Percentiles rank a stretch among this genome's conserved stretches.
These are phyloP conservation scores for Monopis laevigella DNA, from an alignment of 2,888 invertebrate genomes.

Conservation along the genomic window DNA sequence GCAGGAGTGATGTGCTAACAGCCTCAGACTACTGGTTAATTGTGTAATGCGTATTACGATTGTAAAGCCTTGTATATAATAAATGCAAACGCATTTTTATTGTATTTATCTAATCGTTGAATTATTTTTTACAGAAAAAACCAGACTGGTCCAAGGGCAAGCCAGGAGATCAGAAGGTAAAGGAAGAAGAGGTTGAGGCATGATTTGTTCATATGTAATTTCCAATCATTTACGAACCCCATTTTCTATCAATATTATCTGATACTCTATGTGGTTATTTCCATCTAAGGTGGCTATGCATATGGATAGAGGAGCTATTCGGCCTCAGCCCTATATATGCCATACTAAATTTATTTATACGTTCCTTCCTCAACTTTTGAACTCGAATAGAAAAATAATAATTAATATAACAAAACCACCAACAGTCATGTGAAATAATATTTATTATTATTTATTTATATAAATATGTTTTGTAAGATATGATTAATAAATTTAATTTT, in stretches of 20 bases:
- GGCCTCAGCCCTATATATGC: background rate
- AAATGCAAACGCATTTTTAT: too few species aligned
- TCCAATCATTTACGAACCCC: slow-evolving; percentile 44
- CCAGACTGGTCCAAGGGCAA: slow-evolving; percentile 95
- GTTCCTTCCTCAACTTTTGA: slow-evolving; percentile 5
- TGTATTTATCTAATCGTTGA: background rate
- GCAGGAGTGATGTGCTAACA: too few species aligned
- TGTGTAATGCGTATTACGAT: too few species aligned
- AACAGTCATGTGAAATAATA: slow-evolving; percentile 16
- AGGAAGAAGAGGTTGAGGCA: slow-evolving; percentile 84
- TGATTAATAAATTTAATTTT: slow-evolving; percentile 60
- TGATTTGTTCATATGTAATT: slow-evolving; percentile 60
- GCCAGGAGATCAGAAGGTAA: slow-evolving; percentile 89
- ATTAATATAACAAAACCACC: background rate
- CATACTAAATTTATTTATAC: slow-evolving; percentile 2
- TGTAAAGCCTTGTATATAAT: too few species aligned
- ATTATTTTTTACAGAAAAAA: slow-evolving; percentile 80
- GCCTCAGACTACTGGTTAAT: too few species aligned
- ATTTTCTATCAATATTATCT: slow-evolving; percentile 36
- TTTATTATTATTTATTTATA: slow-evolving; percentile 50
- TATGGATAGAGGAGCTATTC: background rate
- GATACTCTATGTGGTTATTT: slow-evolving; percentile 24
- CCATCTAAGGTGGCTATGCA: background rate
- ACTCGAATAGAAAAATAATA: slow-evolving; percentile 7
- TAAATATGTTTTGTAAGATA: slow-evolving; percentile 57